phyloP scores from a whole-genome alignment of 2,797 vertebrate species.

The Pipistrellus pipistrellus region DNA sequence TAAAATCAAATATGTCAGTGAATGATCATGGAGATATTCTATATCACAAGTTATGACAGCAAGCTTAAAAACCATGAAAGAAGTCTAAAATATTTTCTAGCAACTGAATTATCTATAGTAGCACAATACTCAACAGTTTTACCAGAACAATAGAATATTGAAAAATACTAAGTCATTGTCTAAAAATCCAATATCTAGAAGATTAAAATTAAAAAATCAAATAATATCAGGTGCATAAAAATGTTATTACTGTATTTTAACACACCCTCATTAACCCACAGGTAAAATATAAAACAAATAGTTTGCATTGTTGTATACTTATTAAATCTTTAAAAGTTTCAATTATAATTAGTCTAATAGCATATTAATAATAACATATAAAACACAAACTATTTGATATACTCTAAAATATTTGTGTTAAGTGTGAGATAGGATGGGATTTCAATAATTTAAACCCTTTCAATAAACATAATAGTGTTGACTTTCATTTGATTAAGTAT shows the following conservation, averaged over 20 bases:
- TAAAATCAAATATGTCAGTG: constrained; percentile 11
- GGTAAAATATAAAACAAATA: neutral
- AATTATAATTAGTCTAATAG: neutral
- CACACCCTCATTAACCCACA: neutral
- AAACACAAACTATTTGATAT: neutral
- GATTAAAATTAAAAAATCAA: constrained; percentile 34
- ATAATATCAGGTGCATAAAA: neutral
- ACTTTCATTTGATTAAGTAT: neutral
- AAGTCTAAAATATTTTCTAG: neutral
- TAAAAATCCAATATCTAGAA: neutral
- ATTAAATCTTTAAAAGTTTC: neutral
- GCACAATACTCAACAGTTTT: neutral
- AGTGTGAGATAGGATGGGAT: neutral
- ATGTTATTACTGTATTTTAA: neutral
- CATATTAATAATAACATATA: neutral
- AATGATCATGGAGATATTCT: neutral
- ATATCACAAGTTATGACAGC: neutral
- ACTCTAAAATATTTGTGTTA: neutral
- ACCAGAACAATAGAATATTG: neutral
- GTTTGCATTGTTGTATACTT: neutral
- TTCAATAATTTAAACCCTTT: neutral
- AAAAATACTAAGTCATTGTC: neutral
- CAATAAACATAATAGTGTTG: neutral
- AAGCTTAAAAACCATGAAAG: neutral
- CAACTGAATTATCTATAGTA: neutral